Percentiles rank a stretch among this genome's conserved stretches.
These are phyloP conservation scores for Lapara coniferarum DNA, from an alignment of 2,888 invertebrate genomes.

Conservation along the genomic window DNA sequence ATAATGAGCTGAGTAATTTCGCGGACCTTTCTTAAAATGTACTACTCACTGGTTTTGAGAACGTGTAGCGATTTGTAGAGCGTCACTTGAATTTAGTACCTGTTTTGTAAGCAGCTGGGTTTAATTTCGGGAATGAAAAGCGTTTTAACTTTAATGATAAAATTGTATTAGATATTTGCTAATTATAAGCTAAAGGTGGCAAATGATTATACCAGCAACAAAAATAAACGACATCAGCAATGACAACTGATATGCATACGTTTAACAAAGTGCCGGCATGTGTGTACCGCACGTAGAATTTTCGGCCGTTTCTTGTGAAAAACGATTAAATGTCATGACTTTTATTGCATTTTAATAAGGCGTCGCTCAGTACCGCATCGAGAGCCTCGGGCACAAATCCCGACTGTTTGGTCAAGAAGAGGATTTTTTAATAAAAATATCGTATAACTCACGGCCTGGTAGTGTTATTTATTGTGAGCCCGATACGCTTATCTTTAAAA, in stretches of 20 bases:
- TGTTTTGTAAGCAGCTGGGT: background rate
- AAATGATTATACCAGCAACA: too few relatives aligned
- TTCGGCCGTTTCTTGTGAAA: constrained; percentile 54
- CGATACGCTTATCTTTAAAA: constrained; percentile 50
- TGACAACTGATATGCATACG: background rate
- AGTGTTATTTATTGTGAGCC: constrained; percentile 41
- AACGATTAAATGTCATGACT: constrained; percentile 59
- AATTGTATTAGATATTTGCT: too few relatives aligned
- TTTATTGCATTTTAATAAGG: constrained; percentile 72
- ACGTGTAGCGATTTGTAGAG: background rate
- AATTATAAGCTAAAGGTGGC: too few relatives aligned
- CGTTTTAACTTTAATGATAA: too few relatives aligned
- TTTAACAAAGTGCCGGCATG: constrained; percentile 25
- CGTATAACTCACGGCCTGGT: constrained; percentile 37
- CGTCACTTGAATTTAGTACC: background rate
- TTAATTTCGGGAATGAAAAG: too few relatives aligned
- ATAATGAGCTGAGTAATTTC: constrained; percentile 66
- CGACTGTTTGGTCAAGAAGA: constrained; percentile 49
- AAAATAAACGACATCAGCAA: too few relatives aligned
- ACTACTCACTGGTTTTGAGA: constrained; percentile 35
- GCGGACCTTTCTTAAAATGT: constrained; percentile 44
- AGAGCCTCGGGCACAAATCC: constrained; percentile 44
- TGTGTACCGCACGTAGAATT: constrained; percentile 42
- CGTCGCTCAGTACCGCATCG: constrained; percentile 44
- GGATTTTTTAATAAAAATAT: constrained; percentile 42